A percentile compares a stretch with the other conserved stretches of the same genome.
phyloP scores from a whole-genome alignment of 2,888 invertebrate species.

The Drosophila acutilabella region DNA sequence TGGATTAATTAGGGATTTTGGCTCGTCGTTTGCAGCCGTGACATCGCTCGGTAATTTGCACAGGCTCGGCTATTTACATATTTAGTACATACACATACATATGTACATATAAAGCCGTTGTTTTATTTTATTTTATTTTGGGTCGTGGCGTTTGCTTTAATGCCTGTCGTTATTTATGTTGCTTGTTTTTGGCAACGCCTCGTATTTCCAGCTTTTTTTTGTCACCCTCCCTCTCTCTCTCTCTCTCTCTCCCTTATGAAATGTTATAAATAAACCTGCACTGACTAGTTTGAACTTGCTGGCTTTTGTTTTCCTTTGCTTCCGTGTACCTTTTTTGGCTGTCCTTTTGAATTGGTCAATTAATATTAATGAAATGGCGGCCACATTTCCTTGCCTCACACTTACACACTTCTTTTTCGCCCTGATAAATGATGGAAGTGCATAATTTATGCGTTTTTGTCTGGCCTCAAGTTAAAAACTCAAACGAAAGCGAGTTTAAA shows the following conservation, averaged over 20 bases:
- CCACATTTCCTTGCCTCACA: constrained; percentile 1
- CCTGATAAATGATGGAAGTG: constrained; percentile 24
- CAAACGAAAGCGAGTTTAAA: constrained; percentile 31
- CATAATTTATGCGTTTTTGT: constrained; percentile 31
- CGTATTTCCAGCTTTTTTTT: constrained; percentile 19
- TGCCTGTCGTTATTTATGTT: constrained; percentile 45
- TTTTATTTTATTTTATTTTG: constrained; percentile 36
- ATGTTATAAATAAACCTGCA: constrained; percentile 40
- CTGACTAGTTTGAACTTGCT: constrained; percentile 34
- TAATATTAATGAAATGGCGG: constrained; percentile 77
- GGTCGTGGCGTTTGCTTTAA: constrained; percentile 29
- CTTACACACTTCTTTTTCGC: too few species aligned
- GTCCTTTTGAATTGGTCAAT: constrained; percentile 73
- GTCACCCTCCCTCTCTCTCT: background rate
- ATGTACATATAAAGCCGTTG: constrained; percentile 24
- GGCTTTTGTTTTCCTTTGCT: constrained; percentile 40
- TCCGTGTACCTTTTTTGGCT: constrained; percentile 30
- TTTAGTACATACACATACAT: constrained; percentile 16
- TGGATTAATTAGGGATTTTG: constrained; percentile 55
- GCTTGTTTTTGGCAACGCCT: constrained; percentile 26
- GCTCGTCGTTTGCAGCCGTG: constrained; percentile 38
- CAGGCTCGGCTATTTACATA: constrained; percentile 53
- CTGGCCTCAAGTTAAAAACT: constrained; percentile 26
- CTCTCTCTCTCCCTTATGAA: constrained; percentile 19
- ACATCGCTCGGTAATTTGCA: constrained; percentile 15